Evolutionary conservation across 2,888 invertebrate genomes (phyloP).

Genomic region (Rhodophaea formosa): DNA sequence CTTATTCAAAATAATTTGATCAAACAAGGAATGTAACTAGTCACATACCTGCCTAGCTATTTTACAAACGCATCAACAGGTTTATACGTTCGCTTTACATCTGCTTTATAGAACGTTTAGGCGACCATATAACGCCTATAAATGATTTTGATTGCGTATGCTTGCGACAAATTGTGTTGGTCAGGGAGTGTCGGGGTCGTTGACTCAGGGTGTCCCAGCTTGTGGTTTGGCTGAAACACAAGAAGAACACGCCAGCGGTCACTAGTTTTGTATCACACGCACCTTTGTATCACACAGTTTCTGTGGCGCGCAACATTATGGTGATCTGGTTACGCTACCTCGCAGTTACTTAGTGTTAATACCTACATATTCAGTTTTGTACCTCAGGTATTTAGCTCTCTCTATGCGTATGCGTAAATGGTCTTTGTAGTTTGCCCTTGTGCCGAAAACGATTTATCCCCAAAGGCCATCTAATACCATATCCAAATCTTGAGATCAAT

Average conservation of each 20-base stretch:
- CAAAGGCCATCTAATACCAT: background rate
- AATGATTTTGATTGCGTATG: constrained; percentile 54
- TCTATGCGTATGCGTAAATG: too few species aligned
- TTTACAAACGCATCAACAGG: constrained; percentile 55
- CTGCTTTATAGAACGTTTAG: constrained; percentile 62
- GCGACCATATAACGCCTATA: constrained; percentile 66
- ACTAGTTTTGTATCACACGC: constrained; percentile 39
- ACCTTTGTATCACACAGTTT: constrained; percentile 30
- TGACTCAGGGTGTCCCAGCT: constrained; percentile 55
- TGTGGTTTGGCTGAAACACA: constrained; percentile 70
- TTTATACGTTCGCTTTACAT: constrained; percentile 59
- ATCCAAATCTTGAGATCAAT: background rate
- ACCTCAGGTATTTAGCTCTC: background rate
- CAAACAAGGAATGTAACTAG: background rate
- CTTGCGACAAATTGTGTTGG: constrained; percentile 59
- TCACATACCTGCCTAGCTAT: constrained; percentile 24
- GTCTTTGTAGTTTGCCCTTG: too few species aligned
- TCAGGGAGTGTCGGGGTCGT: constrained; percentile 59
- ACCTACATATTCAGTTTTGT: background rate
- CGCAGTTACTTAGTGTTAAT: background rate
- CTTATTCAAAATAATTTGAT: constrained; percentile 2
- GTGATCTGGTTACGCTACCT: constrained; percentile 32
- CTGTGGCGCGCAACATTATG: constrained; percentile 31
- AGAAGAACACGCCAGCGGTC: constrained; percentile 54
- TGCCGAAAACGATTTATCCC: too few species aligned